Conservation (phyloP, 2,797 vertebrate species). For the Pangasius krempfi region DNA sequence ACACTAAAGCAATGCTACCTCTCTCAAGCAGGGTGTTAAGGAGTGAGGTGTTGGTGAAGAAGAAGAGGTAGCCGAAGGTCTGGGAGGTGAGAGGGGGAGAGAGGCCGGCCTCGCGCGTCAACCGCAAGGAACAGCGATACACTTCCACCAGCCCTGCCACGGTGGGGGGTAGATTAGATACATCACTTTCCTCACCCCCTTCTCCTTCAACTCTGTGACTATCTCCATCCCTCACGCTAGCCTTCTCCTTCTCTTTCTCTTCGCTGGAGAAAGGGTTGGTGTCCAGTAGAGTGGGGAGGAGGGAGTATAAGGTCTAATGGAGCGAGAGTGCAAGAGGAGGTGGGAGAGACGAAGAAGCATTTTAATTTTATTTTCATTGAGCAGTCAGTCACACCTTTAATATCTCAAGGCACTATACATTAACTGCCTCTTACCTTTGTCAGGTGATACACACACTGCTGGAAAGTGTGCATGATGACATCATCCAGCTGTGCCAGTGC, state of each 20-base stretch:
- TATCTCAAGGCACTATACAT: neutral
- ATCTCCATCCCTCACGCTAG: constrained; percentile 59
- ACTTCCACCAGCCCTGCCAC: constrained; percentile 85
- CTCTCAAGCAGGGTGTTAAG: constrained; percentile 91
- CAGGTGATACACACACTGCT: constrained; percentile 94
- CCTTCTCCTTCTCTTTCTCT: constrained; percentile 74
- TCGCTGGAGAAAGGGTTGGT: constrained; percentile 87
- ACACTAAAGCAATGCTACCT: constrained; percentile 73
- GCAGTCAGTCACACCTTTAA: neutral
- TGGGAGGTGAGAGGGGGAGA: constrained; percentile 91
- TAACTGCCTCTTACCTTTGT: constrained; percentile 80
- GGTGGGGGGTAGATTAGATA: constrained; percentile 80
- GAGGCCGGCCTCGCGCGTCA: constrained; percentile 85
- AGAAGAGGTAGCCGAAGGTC: constrained; percentile 93
- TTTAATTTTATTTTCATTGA: neutral
- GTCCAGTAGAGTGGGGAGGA: constrained; percentile 87
- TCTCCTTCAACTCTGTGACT: constrained; percentile 62
- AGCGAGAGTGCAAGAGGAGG: neutral
- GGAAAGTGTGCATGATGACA: constrained; percentile 95
- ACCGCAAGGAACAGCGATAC: constrained; percentile 84
- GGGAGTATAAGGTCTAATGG: constrained; percentile 85
- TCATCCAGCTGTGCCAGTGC: constrained; percentile 91
- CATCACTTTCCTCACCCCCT: constrained; percentile 78
- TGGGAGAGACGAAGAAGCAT: neutral
- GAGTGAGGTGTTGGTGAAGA: constrained; percentile 93